phyloP scores from a whole-genome alignment of 1,140 invertebrate species.

The Phenacoccus solenopsis region DNA sequence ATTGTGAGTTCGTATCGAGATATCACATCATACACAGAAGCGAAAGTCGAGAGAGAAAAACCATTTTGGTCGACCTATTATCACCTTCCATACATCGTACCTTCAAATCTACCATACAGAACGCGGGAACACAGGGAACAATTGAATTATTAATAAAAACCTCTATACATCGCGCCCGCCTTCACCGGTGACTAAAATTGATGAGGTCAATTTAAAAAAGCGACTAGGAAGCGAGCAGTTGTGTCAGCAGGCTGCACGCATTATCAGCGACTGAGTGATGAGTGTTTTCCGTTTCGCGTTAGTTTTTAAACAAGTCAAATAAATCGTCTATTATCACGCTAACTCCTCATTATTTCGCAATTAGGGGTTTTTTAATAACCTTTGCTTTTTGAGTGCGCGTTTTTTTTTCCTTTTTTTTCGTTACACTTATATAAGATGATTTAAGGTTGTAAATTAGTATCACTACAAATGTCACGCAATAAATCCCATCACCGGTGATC shows the following conservation, averaged over 20 bases:
- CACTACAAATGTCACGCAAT: too few relatives aligned
- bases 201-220: conserved; percentile 15
- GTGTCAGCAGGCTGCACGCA: conserved; percentile 8
- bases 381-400: neutral
- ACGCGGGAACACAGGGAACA: neutral
- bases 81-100: too few relatives aligned
- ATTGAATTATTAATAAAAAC: neutral
- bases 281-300: conserved; percentile 16
- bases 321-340: conserved; percentile 13
- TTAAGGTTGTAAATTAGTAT: neutral
- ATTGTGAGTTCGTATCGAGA: too few relatives aligned
- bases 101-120: too few relatives aligned
- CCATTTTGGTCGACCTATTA: too few relatives aligned
- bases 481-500: too few relatives aligned
- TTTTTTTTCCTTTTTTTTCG: neutral
- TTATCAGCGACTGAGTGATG: conserved; percentile 11
- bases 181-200: conserved; percentile 11
- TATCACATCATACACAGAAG: too few relatives aligned
- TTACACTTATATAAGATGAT: neutral
- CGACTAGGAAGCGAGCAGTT: conserved; percentile 14
- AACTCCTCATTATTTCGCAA: conserved; percentile 15
- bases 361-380: conserved; percentile 8
- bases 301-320: conserved; percentile 13
- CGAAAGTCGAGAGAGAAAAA: too few relatives aligned
- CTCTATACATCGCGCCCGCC: too few relatives aligned